A percentile compares a stretch with the other conserved stretches of the same genome.
Conservation (phyloP, 2,888 invertebrate species). For the Rhopalosiphum nymphaeae region DNA sequence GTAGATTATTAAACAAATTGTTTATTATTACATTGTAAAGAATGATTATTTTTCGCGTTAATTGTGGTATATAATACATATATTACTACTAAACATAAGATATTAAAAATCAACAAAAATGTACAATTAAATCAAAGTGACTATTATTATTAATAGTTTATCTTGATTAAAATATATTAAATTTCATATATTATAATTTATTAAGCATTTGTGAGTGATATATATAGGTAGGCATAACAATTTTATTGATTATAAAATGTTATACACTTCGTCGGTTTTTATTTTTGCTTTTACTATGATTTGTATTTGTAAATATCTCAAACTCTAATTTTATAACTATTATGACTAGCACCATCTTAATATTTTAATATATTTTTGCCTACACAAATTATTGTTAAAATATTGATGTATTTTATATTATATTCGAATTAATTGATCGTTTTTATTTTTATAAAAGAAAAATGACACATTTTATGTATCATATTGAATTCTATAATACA, state of each 20-base stretch:
- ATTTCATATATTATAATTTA: not conserved
- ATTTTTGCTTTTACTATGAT: not conserved
- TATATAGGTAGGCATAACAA: not conserved
- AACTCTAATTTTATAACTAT: not conserved
- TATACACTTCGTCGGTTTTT: not conserved
- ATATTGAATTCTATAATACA: not conserved
- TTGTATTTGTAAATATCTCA: not conserved
- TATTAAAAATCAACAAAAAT: not conserved
- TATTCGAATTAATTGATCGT: no score
- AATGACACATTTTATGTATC: not conserved
- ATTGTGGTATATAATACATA: not conserved
- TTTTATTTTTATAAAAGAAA: no score
- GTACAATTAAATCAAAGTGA: not conserved
- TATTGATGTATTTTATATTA: not conserved
- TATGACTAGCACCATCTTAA: not conserved
- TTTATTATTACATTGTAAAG: not conserved
- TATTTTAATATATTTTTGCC: not conserved
- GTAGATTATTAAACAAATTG: not conserved
- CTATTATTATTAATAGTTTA: not conserved
- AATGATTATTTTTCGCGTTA: not conserved
- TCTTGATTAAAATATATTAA: not conserved
- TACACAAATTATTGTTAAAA: not conserved
- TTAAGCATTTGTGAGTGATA: not conserved
- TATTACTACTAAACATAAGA: no score
- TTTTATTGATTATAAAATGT: not conserved